phyloP scores from a whole-genome alignment of 2,113 vertebrate species.

The Mormyrus iriodes region DNA sequence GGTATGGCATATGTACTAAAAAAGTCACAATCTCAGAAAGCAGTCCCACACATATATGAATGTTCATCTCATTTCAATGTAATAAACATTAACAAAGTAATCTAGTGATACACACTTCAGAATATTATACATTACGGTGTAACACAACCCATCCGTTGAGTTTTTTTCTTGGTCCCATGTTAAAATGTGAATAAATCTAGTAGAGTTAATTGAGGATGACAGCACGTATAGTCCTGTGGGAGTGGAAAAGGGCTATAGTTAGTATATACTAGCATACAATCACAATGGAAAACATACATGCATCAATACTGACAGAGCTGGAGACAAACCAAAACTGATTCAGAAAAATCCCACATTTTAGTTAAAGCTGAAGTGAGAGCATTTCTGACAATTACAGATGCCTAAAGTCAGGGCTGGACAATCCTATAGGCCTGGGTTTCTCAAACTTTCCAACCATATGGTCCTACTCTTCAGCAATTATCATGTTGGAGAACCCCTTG shows the following conservation, averaged over 20 bases:
- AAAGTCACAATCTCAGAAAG: not conserved
- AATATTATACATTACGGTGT: slow-evolving; percentile 7
- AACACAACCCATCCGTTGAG: slow-evolving; percentile 32
- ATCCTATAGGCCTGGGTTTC: not conserved
- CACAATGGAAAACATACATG: not conserved
- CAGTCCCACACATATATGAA: not conserved
- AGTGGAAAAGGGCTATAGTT: not conserved
- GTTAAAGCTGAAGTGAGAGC: not conserved
- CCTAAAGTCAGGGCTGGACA: not conserved
- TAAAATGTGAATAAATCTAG: slow-evolving; percentile 31
- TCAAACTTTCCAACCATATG: not conserved
- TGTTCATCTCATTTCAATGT: not conserved
- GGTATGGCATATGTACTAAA: not conserved
- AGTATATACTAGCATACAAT: not conserved
- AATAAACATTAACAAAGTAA: not conserved
- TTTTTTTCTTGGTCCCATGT: slow-evolving; percentile 40
- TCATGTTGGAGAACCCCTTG: not conserved
- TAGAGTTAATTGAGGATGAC: slow-evolving; percentile 33
- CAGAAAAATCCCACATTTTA: not conserved
- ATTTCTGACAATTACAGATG: not conserved
- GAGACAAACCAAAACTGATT: not conserved
- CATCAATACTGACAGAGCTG: not conserved
- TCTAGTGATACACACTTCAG: slow-evolving; percentile 21
- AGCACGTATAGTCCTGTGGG: slow-evolving; percentile 34
- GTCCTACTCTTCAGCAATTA: not conserved